Evolutionary conservation across 2,113 vertebrate species (phyloP), one percentile per base, ranked within the genome.

Genomic region (Nestor notabilis): DNA sequence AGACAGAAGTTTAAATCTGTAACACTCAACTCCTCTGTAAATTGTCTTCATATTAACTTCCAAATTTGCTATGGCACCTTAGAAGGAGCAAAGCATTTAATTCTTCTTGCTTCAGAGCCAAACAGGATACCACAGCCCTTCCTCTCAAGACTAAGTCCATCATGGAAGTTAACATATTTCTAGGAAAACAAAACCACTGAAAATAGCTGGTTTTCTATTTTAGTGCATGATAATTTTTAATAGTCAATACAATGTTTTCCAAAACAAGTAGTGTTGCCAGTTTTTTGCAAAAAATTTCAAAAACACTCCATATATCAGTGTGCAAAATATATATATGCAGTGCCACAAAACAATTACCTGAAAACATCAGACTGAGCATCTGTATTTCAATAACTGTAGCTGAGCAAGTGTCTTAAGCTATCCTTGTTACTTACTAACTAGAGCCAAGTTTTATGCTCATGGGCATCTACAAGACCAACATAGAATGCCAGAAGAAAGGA

Each of bases 61-160:
- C 17, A 71, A 70, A 37, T 63, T 58, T n/a, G n/a, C 41, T 70
- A 17, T 17, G 43, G 55, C 86, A 90, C 46, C 77, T 82, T 79
- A 29, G 13, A 72, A 86, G 17, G 35, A 92, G 17, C 75, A 84
- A 53, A 20, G 23, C 4, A 27, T 78, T 66, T 58, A 83, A 77
- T 24, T 44, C 4, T 53, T 35, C 28, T 66, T 78, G 39, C n/a
- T 71, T 43, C 39, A 58, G 27, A 68, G 55, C 31, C 74, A 84
- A 95, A 89, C 25, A 52, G 72, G 77, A 94, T 49, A 47, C n/a
- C 65, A 81, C 61, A 89, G 78, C 74, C 87, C 43, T 81, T 93
- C 83, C 64, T 89, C 46, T 83, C 13, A 43, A 79, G 11, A 3
- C 24, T 41, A 79, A 90, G 21, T 74, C 33, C 41, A 68, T 11